Base-by-base conservation (phyloP, 2,113 vertebrate species). In the Calcarius ornatus region DNA sequence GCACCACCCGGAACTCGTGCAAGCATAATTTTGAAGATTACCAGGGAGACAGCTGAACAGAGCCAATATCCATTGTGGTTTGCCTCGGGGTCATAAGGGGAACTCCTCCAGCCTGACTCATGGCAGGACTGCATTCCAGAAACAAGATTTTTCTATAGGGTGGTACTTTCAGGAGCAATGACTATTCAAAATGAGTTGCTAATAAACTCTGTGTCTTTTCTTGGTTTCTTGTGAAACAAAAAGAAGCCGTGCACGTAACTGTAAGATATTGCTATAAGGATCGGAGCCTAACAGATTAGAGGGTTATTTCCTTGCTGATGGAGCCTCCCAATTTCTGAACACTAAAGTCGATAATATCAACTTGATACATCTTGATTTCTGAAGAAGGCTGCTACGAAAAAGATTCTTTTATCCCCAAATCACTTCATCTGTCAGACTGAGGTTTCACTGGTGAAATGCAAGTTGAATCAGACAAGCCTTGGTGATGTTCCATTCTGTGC, bases 61-160 rank as follows among this genome's bases (percentile, higher is more conserved):
- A 80, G 54, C 72, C 37, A 54, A 40, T 70, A 95, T 38, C 38
- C 61, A 72, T 33, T 37, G 42, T 56, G 42, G 73, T 88, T 94
- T 82, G 77, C 81, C 86, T 82, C 11, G 45, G 43, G 56, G 35
- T 75, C 21, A 6, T 22, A 12, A 77, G 21, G 65, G 33, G 48
- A 90, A 88, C 69, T 90, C 87, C 82, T 90, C 59, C 45, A 53
- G 38, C 15, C 6, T 57, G 61, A 91, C 89, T 96, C 89, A 90
- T 3, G 12, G 80, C 65, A 94, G 77, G 91, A 91, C 16, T 45
- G 6, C 60, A 87, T 96, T 97, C 89, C 92, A 94, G 75, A 95
- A 93, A 24, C 15, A 50, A 33, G 70, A 80, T 59, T 92, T 88
- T 88, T 76, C 28, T 73, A 12, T n/a, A 45, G 78, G 15, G 54